These are phyloP conservation scores for Oryzias melastigma DNA, from an alignment of 2,113 vertebrate genomes.

Conservation along the genomic window DNA sequence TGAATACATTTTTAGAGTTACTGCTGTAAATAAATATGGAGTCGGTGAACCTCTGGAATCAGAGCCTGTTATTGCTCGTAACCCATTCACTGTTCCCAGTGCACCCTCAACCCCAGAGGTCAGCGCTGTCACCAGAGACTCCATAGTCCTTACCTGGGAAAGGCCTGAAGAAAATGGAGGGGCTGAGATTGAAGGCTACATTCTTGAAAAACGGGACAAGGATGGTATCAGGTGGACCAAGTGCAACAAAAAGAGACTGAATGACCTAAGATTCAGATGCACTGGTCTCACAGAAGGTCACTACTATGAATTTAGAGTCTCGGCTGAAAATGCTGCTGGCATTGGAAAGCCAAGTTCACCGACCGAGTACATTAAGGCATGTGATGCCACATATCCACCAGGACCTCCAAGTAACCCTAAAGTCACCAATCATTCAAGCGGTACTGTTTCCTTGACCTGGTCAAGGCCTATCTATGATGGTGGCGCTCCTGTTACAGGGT, in stretches of 20 bases:
- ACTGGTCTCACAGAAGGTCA: conserved; percentile 91
- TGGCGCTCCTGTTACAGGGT: conserved; percentile 88
- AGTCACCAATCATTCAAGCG: conserved; percentile 90
- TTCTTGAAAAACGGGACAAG: conserved; percentile 97
- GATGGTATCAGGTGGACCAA: conserved; percentile 95
- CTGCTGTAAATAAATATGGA: conserved; percentile 97
- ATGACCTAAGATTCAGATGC: conserved; percentile 88
- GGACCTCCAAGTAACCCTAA: conserved; percentile 94
- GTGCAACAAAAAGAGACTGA: conserved; percentile 94
- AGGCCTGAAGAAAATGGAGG: conserved; percentile 90
- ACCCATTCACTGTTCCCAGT: conserved; percentile 90
- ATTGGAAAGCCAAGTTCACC: conserved; percentile 88
- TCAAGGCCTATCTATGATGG: conserved; percentile 96
- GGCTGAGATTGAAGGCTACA: conserved; percentile 92
- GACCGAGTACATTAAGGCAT: conserved; percentile 89
- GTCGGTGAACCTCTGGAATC: conserved; percentile 94
- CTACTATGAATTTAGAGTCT: conserved; percentile 93
- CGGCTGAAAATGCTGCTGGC: conserved; percentile 97
- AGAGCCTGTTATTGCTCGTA: conserved; percentile 88
- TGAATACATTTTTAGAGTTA: conserved; percentile 97
- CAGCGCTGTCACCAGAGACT: conserved; percentile 90
- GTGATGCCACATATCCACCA: conserved; percentile 91
- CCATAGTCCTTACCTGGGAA: conserved; percentile 92
- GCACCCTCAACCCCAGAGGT: conserved; percentile 89
- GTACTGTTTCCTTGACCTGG: conserved; percentile 91